Conservation (phyloP, 2,888 invertebrate species). For the Zygothrica quintamaculata region DNA sequence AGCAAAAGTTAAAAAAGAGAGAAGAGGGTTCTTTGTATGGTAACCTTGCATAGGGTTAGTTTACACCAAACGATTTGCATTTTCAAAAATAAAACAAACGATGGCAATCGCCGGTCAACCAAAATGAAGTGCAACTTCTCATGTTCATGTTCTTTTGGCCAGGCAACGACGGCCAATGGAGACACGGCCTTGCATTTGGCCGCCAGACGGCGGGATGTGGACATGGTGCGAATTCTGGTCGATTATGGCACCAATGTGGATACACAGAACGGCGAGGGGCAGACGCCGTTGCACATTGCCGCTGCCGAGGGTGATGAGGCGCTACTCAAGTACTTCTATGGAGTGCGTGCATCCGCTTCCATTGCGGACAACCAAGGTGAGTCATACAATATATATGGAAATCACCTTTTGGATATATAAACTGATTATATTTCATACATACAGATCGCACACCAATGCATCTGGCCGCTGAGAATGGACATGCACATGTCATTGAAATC, state of each 20-base stretch:
- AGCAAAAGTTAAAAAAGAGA: not conserved
- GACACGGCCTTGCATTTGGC: slow-evolving; percentile 98
- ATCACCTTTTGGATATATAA: no score
- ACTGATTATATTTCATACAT: not conserved
- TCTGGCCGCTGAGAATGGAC: slow-evolving; percentile 98
- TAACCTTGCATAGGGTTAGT: slow-evolving; percentile 48
- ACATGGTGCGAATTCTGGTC: slow-evolving; percentile 95
- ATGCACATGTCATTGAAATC: slow-evolving; percentile 97
- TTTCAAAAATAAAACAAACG: slow-evolving; percentile 54
- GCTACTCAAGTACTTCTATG: slow-evolving; percentile 97
- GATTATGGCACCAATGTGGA: slow-evolving; percentile 97
- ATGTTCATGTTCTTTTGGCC: slow-evolving; percentile 52
- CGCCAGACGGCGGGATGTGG: slow-evolving; percentile 95
- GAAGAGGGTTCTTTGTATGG: slow-evolving; percentile 2
- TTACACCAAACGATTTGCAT: slow-evolving; percentile 60
- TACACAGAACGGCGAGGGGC: slow-evolving; percentile 96
- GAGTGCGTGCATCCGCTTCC: slow-evolving; percentile 96
- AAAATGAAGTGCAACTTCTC: slow-evolving; percentile 25
- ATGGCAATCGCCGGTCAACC: slow-evolving; percentile 9
- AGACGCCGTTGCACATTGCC: slow-evolving; percentile 97
- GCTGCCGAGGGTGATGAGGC: slow-evolving; percentile 98
- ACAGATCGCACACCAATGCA: slow-evolving; percentile 98
- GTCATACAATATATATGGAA: slow-evolving; percentile 19
- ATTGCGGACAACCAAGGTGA: slow-evolving; percentile 96
- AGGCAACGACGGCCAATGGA: slow-evolving; percentile 92